Evolutionary conservation across 2,888 invertebrate genomes (phyloP).

Genomic region (Pammene fasciana): DNA sequence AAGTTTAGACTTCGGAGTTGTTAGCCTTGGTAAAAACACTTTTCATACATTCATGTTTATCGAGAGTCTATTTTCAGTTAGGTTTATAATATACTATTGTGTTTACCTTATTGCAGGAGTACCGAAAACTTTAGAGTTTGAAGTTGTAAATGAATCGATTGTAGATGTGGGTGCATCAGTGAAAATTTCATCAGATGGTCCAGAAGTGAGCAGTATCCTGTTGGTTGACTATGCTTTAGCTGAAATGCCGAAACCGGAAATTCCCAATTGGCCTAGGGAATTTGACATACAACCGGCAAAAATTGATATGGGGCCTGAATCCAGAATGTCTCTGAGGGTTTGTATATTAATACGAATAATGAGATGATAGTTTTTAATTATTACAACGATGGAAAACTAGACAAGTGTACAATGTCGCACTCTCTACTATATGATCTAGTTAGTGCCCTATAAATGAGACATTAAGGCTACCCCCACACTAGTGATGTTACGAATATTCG

Average conservation of each 20-base stretch:
- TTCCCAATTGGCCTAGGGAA: slow-evolving; percentile 80
- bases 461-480: too few relatives aligned
- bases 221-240: slow-evolving; percentile 73
- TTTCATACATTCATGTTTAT: background rate
- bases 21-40: slow-evolving; percentile 79
- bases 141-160: slow-evolving; percentile 81
- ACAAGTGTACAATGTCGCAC: background rate
- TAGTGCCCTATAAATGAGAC: too few relatives aligned
- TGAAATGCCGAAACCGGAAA: slow-evolving; percentile 64
- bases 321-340: slow-evolving; percentile 73
- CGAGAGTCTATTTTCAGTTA: background rate
- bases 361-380: too few relatives aligned
- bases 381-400: too few relatives aligned
- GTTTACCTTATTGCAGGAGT: slow-evolving; percentile 65
- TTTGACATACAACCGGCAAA: slow-evolving; percentile 77
- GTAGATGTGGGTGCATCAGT: slow-evolving; percentile 80
- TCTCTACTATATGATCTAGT: too few relatives aligned
- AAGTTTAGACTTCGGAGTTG: slow-evolving; percentile 82
- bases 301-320: slow-evolving; percentile 75
- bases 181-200: slow-evolving; percentile 80
- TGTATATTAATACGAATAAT: slow-evolving; percentile 7
- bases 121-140: slow-evolving; percentile 70
- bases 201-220: slow-evolving; percentile 77
- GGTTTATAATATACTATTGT: background rate
- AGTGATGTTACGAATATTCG: too few relatives aligned